Conservation (phyloP, 2,113 vertebrate genomes). For the Xenus cinereus region DNA sequence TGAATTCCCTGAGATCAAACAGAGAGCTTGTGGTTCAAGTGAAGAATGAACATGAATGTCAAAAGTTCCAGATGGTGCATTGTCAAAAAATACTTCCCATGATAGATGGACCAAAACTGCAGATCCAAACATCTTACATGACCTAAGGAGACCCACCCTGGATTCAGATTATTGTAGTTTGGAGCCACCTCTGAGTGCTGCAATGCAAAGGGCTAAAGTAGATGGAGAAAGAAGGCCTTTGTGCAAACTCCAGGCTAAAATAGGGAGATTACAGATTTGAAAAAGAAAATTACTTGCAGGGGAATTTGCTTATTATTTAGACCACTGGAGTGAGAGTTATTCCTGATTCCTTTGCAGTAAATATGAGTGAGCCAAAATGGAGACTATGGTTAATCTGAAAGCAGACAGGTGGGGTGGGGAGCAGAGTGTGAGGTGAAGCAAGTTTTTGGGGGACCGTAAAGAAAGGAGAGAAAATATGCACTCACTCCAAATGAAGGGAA, state of each 20-base stretch:
- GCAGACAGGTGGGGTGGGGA: background rate
- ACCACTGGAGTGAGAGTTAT: background rate
- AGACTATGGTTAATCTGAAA: background rate
- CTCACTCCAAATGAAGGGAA: background rate
- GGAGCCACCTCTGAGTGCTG: background rate
- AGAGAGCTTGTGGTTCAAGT: background rate
- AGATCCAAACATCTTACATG: background rate
- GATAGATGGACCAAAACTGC: background rate
- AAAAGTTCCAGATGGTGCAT: background rate
- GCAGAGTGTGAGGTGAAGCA: background rate
- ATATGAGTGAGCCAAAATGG: background rate
- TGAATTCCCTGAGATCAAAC: conserved; percentile 1
- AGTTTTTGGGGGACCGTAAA: background rate
- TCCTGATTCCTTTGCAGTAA: background rate
- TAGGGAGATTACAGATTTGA: background rate
- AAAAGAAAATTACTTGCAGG: background rate
- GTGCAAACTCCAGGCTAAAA: background rate
- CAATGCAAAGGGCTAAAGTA: background rate
- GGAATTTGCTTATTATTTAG: background rate
- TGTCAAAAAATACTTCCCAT: background rate
- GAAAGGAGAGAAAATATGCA: background rate
- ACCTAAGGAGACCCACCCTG: background rate
- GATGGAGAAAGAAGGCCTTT: background rate
- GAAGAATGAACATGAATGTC: background rate
- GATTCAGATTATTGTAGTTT: background rate